Percentiles rank a stretch among this genome's conserved stretches.
Evolutionary conservation across 2,888 invertebrate genomes (phyloP).

Genomic region (Actias luna): DNA sequence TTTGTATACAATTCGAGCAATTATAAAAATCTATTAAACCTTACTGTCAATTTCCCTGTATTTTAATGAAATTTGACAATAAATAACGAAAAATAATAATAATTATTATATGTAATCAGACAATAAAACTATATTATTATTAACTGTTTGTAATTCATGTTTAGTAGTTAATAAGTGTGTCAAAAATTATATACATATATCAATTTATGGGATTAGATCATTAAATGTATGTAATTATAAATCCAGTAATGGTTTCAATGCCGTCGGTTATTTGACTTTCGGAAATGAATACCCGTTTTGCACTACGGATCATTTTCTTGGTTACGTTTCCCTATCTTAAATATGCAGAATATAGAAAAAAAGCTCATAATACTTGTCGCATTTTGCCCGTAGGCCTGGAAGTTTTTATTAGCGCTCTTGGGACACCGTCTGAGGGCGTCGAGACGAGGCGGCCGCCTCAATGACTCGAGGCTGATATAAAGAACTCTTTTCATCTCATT

Average conservation of each 20-base stretch:
- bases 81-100: conserved; percentile 37
- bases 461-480: background rate
- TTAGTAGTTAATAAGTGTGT: conserved; percentile 37
- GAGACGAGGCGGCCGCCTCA: background rate
- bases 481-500: background rate
- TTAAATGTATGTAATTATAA: background rate
- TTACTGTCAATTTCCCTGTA: conserved; percentile 66
- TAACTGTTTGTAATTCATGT: conserved; percentile 50
- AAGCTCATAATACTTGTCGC: background rate
- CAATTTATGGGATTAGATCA: conserved; percentile 10
- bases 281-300: background rate
- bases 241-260: conserved; percentile 2
- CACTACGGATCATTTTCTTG: background rate
- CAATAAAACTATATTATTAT: conserved; percentile 44
- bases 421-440: background rate
- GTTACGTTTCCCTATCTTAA: background rate
- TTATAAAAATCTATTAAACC: conserved; percentile 45
- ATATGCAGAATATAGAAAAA: background rate
- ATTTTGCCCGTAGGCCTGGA: background rate
- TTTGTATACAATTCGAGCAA: conserved; percentile 66
- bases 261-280: background rate
- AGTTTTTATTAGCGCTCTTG: conserved; percentile 1
- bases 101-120: conserved; percentile 49
- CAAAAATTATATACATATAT: conserved; percentile 14
- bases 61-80: conserved; percentile 55